phyloP scores from a whole-genome alignment of 2,797 vertebrate genomes.

The Hozukius guyotensis region DNA sequence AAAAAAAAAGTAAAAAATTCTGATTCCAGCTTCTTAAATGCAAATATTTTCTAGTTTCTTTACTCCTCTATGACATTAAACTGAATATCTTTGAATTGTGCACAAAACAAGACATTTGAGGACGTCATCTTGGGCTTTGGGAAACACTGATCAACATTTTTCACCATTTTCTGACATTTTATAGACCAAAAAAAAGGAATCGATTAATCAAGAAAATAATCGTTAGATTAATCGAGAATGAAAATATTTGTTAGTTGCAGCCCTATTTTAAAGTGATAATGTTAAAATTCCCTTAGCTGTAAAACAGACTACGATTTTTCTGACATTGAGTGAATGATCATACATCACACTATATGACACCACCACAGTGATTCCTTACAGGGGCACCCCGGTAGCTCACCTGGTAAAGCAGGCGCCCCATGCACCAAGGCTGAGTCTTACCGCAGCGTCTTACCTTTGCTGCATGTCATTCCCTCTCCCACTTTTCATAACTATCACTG shows the following conservation, averaged over 20 bases:
- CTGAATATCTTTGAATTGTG: neutral
- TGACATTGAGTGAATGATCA: neutral
- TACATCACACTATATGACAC: neutral
- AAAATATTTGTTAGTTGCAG: neutral
- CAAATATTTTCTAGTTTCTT: neutral
- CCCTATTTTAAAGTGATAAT: neutral
- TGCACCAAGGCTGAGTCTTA: too few species aligned
- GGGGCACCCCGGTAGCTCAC: too few species aligned
- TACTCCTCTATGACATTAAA: neutral
- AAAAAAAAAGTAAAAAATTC: rapidly evolving
- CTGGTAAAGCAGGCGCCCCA: too few species aligned
- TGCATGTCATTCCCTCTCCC: too few species aligned
- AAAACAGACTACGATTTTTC: neutral
- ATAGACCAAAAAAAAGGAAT: neutral
- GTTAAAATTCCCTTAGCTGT: neutral
- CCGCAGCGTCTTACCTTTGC: too few species aligned
- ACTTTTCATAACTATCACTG: too few species aligned
- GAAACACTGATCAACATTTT: neutral
- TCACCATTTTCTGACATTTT: neutral
- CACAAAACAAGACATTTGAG: neutral
- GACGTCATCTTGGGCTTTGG: neutral
- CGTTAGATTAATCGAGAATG: too few species aligned
- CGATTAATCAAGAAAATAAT: too few species aligned
- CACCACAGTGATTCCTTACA: too few species aligned
- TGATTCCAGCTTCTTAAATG: neutral